Percentiles rank a stretch among this genome's conserved stretches.
Evolutionary conservation across 2,797 vertebrate genomes (phyloP).

Genomic region (Chloroceryle inda): DNA sequence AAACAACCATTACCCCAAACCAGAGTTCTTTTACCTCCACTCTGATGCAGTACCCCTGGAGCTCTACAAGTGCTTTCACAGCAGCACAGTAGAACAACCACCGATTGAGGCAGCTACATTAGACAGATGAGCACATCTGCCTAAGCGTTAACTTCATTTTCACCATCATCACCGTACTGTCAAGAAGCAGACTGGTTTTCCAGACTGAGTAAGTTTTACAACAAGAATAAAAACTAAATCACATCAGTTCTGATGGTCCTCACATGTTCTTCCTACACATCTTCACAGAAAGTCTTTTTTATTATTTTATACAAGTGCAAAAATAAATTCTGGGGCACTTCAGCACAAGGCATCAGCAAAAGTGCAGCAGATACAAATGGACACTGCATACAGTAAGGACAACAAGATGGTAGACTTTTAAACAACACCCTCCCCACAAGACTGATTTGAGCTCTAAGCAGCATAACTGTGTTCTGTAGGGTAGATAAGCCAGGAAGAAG

Average conservation of each 20-base stretch:
- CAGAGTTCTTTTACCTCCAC: background rate
- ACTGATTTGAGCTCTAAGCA: background rate
- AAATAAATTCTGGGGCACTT: background rate
- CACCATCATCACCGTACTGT: background rate
- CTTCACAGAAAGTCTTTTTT: background rate
- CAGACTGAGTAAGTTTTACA: background rate
- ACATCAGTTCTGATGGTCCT: background rate
- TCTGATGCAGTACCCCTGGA: background rate
- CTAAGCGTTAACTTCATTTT: background rate
- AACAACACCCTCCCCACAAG: background rate
- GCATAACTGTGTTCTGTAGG: background rate
- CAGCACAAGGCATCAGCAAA: background rate
- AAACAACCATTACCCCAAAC: background rate
- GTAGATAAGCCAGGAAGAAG: background rate
- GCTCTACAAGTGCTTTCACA: background rate
- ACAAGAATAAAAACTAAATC: background rate
- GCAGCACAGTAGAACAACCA: background rate
- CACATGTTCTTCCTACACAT: background rate
- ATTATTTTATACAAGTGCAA: background rate
- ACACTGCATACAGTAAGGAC: background rate
- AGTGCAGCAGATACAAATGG: background rate
- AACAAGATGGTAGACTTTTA: background rate
- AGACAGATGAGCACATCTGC: background rate
- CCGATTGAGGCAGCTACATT: background rate
- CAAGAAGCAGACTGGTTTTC: background rate